Base-by-base conservation (phyloP, 2,888 invertebrate genomes). In the Agonopterix heracliana region DNA sequence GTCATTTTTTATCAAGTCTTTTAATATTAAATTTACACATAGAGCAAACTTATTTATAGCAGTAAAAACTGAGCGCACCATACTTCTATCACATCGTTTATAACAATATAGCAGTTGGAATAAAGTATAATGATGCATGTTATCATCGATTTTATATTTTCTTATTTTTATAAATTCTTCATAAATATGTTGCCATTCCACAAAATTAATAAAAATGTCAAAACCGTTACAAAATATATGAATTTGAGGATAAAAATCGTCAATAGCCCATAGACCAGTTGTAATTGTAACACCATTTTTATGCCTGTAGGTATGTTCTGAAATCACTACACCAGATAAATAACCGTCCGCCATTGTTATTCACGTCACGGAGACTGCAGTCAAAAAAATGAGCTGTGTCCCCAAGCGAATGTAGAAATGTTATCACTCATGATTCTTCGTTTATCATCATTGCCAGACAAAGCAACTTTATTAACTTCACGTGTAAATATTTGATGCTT, bases 191-290 rank as follows among this genome's bases (percentile, higher is more conserved):
- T 17, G 4, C 7, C 8, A 43, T 17, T 43, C 9, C 2, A 10
- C 17, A 13, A 43, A 43, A 17, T 7, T 1, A 13, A 43, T 3
- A 17, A 17, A 14, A 43, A 43, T 12, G 4, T 41, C 9, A 12
- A 10, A 9, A 13, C 34, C 34, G 10, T 44, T 34, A 8, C 34
- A 10, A 46, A 40, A 12, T 52, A 57, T 14, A 74, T 41, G 0
- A 70, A 71, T 14, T 65, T 46, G 17, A 57, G 42, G 2, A 74
- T 36, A 52, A 55, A 58, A 48, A 68, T 58, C 41, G 62, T 55
- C 8, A 67, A 50, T 49, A 54, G 58, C 12, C 55, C 47, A 36
- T 64, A 66, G 36, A 2, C 36, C 36, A 36, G 49, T 73, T 66
- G 11, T 66, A 60, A 3, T 67, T 46, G 50, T 67, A 68, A 14